Percentiles rank a stretch among this genome's conserved stretches.
Evolutionary conservation across 2,888 invertebrate species (phyloP).

Genomic region (Ophion ventricosus): DNA sequence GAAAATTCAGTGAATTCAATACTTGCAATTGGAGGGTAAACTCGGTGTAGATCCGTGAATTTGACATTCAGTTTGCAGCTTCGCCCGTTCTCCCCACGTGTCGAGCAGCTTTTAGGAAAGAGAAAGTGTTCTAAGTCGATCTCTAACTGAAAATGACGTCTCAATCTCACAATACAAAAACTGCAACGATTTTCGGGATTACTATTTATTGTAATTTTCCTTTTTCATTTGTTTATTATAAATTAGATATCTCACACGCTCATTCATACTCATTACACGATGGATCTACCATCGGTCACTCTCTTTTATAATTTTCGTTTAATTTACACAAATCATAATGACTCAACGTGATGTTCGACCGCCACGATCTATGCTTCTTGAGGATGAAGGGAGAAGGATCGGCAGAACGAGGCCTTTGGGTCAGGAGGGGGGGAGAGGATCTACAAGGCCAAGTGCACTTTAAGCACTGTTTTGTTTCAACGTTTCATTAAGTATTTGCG

Average conservation of each 20-base stretch:
- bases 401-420: not conserved
- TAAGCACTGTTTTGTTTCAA: conserved; percentile 62
- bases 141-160: no score
- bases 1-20: not conserved
- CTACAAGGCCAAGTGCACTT: conserved; percentile 60
- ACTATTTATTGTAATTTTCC: conserved; percentile 69
- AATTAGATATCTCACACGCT: conserved; percentile 77
- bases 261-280: conserved; percentile 80
- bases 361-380: conserved; percentile 47
- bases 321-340: conserved; percentile 69
- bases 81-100: no score
- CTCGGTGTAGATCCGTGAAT: not conserved
- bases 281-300: conserved; percentile 78
- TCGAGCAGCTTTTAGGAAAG: no score
- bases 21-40: not conserved
- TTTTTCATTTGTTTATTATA: conserved; percentile 67
- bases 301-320: conserved; percentile 64
- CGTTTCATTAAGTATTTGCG: conserved; percentile 71
- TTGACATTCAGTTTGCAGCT: not conserved
- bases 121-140: no score
- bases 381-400: conserved; percentile 11
- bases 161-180: conserved; percentile 13
- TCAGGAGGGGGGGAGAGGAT: no score
- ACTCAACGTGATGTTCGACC: conserved; percentile 64
- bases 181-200: conserved; percentile 61